These are phyloP conservation scores for Cryptocephalus primarius DNA, from an alignment of 2,888 invertebrate species.

Conservation along the genomic window DNA sequence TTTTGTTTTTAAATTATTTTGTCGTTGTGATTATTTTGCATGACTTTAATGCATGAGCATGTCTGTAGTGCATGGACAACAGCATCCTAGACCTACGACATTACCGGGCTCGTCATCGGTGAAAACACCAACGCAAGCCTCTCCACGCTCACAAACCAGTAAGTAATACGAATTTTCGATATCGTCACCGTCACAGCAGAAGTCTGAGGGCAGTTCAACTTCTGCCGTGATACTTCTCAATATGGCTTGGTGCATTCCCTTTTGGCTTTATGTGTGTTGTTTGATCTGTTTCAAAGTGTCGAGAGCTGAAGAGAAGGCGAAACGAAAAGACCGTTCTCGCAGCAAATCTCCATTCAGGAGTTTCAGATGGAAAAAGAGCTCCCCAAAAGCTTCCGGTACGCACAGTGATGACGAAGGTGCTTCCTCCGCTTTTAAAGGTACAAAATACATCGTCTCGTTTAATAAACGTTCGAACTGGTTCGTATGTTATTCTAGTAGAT, in stretches of 20 bases:
- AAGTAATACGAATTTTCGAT: slow-evolving; percentile 13
- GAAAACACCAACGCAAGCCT: slow-evolving; percentile 10
- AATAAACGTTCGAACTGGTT: too few species aligned
- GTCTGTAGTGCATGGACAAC: slow-evolving; percentile 34
- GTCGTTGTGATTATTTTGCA: slow-evolving; percentile 10
- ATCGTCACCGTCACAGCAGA: not conserved
- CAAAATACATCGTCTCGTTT: not conserved
- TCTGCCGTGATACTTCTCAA: not conserved
- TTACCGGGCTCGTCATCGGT: slow-evolving; percentile 11
- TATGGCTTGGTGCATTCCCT: slow-evolving; percentile 9
- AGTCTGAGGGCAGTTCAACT: not conserved
- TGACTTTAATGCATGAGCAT: slow-evolving; percentile 30
- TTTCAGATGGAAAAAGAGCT: slow-evolving; percentile 81
- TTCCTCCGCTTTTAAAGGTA: slow-evolving; percentile 31
- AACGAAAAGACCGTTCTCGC: slow-evolving; percentile 67
- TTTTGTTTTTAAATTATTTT: too few species aligned
- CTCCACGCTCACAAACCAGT: slow-evolving; percentile 25
- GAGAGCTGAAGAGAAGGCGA: slow-evolving; percentile 32
- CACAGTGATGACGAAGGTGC: slow-evolving; percentile 76
- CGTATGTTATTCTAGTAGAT: not conserved
- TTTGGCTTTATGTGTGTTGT: slow-evolving; percentile 16
- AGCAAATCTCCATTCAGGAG: slow-evolving; percentile 92
- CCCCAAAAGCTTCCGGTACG: slow-evolving; percentile 51
- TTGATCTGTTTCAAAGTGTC: slow-evolving; percentile 23
- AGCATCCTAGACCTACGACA: slow-evolving; percentile 20